A percentile compares a stretch with the other conserved stretches of the same genome.
These are phyloP conservation scores for Aphelinus atriplicis DNA, from an alignment of 1,140 invertebrate genomes.

Conservation along the genomic window DNA sequence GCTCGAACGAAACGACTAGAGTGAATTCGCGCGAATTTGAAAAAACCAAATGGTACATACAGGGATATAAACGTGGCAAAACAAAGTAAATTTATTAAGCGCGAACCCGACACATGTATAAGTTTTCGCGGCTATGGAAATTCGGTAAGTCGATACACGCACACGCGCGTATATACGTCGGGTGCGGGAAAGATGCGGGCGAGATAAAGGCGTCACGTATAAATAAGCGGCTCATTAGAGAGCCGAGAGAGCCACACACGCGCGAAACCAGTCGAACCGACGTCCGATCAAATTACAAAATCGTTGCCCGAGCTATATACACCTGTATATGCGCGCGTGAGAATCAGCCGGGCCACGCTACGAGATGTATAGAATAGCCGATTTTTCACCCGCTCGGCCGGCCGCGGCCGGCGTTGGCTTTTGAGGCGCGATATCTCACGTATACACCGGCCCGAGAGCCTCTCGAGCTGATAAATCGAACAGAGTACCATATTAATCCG, in stretches of 20 bases:
- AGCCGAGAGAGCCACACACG: background rate
- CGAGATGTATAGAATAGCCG: no score
- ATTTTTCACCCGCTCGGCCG: no score
- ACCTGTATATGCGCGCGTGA: background rate
- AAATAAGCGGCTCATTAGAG: slow-evolving; percentile 35
- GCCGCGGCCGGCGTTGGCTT: no score
- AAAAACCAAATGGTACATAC: no score
- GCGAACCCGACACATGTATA: background rate
- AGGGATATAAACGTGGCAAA: no score
- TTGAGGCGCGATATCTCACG: no score
- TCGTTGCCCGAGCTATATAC: background rate
- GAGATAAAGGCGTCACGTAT: slow-evolving; percentile 30
- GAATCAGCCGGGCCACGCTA: no score
- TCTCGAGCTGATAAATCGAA: no score
- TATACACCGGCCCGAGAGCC: no score
- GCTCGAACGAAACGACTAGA: no score
- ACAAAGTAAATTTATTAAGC: background rate
- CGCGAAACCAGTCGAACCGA: background rate
- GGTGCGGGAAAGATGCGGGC: slow-evolving; percentile 14
- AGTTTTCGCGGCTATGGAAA: slow-evolving; percentile 29
- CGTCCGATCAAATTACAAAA: slow-evolving; percentile 31
- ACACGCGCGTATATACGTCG: background rate
- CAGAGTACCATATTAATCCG: no score
- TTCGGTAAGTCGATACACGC: slow-evolving; percentile 36
- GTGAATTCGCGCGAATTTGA: no score